Percentiles rank a stretch among this genome's conserved stretches.
phyloP scores from a whole-genome alignment of 2,797 vertebrate species.

The Sebastes flavidus region DNA sequence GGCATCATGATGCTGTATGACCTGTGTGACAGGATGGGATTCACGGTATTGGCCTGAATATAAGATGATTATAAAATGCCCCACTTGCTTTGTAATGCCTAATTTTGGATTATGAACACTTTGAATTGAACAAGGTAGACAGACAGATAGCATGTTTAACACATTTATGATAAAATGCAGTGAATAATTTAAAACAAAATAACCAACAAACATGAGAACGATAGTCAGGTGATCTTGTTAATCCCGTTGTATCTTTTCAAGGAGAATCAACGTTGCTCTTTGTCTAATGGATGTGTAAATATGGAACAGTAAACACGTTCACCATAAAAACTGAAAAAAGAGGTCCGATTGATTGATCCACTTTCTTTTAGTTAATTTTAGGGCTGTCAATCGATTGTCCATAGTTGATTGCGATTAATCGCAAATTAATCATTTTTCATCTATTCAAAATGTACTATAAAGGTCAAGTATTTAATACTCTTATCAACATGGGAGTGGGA shows the following conservation, averaged over 20 bases:
- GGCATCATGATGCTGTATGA: slow-evolving; percentile 16
- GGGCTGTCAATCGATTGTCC: too few relatives aligned
- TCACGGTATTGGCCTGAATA: background rate
- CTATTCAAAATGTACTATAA: too few relatives aligned
- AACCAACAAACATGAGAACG: background rate
- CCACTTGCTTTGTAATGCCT: background rate
- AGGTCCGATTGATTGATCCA: background rate
- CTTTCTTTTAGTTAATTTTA: too few relatives aligned
- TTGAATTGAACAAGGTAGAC: background rate
- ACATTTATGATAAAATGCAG: background rate
- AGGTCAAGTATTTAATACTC: too few relatives aligned
- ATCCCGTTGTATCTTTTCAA: background rate
- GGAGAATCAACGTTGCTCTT: too few relatives aligned
- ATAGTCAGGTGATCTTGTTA: background rate
- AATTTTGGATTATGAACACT: background rate
- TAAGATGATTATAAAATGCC: background rate
- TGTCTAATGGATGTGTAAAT: background rate
- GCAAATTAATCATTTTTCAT: too few relatives aligned
- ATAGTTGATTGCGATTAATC: too few relatives aligned
- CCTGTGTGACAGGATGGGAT: background rate
- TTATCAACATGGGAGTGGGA: too few relatives aligned
- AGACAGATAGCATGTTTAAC: background rate
- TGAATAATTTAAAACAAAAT: background rate
- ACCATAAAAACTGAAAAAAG: background rate
- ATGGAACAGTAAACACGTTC: background rate